phyloP scores from a whole-genome alignment of 2,113 vertebrate species.

The Falco punctatus region DNA sequence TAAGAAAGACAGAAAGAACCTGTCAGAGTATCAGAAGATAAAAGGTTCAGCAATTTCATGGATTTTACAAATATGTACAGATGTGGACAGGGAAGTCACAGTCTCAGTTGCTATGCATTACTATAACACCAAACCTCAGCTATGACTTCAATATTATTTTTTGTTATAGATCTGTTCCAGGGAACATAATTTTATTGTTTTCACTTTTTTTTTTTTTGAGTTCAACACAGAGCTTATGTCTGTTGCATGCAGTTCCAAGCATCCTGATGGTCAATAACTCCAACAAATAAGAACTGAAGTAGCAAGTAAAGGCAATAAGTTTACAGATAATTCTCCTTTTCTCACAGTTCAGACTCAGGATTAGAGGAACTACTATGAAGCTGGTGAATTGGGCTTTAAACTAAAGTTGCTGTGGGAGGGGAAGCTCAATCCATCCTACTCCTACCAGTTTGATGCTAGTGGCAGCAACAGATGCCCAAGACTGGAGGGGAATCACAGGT shows the following conservation, averaged over 20 bases:
- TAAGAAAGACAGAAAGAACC: background rate
- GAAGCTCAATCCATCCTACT: background rate
- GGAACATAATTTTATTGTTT: background rate
- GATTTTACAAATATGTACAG: background rate
- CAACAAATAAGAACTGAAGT: background rate
- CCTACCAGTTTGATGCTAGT: background rate
- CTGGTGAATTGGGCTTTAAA: background rate
- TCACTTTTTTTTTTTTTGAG: background rate
- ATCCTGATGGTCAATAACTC: background rate
- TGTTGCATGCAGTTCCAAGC: background rate
- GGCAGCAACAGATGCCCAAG: background rate
- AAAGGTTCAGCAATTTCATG: background rate
- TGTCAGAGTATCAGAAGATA: background rate
- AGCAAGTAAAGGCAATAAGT: background rate
- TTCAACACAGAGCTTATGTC: background rate
- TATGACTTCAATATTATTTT: background rate
- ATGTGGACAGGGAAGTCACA: background rate
- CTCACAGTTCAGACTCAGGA: background rate
- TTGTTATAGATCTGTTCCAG: background rate
- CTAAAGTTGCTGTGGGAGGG: background rate
- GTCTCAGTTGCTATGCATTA: background rate
- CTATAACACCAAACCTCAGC: background rate
- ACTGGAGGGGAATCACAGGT: background rate
- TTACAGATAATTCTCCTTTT: background rate
- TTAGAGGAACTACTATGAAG: slow-evolving; percentile 13